A percentile compares a stretch with the other conserved stretches of the same genome.
These are phyloP conservation scores for Geococcyx californianus DNA, from an alignment of 2,113 vertebrate species.

Conservation along the genomic window DNA sequence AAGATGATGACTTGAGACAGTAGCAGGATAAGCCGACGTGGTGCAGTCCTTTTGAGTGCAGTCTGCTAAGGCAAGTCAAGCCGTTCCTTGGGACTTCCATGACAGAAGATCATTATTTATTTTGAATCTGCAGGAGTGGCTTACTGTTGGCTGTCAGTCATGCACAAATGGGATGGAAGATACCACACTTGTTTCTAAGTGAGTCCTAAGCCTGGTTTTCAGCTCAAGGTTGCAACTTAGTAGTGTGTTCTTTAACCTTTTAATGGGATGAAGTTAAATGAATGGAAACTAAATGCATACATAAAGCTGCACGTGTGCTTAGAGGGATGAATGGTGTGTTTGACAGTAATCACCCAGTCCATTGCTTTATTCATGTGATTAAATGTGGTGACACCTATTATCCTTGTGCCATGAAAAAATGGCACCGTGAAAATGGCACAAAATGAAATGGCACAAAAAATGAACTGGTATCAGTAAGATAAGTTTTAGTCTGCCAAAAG, in stretches of 20 bases:
- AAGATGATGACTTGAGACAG: neutral
- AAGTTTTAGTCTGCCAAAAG: neutral
- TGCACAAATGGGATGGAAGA: neutral
- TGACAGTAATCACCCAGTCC: neutral
- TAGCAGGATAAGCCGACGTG: neutral
- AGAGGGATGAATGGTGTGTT: neutral
- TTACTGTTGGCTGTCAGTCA: neutral
- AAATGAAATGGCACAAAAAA: neutral
- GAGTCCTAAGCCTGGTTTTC: neutral
- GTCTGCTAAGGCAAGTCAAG: neutral
- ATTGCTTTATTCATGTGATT: neutral
- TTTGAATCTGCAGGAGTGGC: neutral
- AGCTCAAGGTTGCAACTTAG: neutral
- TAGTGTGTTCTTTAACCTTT: neutral
- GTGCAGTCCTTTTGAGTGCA: neutral
- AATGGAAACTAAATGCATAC: neutral
- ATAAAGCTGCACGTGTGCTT: neutral
- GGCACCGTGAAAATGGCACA: neutral
- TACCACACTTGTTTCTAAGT: neutral
- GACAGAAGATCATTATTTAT: conserved; percentile 12
- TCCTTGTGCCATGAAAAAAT: neutral
- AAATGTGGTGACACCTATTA: neutral
- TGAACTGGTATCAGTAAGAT: neutral
- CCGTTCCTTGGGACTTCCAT: neutral
- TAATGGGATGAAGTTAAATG: neutral